A percentile compares a stretch with the other conserved stretches of the same genome.
Evolutionary conservation across 2,888 invertebrate species (phyloP).

Genomic region (Epicampocera succincta): DNA sequence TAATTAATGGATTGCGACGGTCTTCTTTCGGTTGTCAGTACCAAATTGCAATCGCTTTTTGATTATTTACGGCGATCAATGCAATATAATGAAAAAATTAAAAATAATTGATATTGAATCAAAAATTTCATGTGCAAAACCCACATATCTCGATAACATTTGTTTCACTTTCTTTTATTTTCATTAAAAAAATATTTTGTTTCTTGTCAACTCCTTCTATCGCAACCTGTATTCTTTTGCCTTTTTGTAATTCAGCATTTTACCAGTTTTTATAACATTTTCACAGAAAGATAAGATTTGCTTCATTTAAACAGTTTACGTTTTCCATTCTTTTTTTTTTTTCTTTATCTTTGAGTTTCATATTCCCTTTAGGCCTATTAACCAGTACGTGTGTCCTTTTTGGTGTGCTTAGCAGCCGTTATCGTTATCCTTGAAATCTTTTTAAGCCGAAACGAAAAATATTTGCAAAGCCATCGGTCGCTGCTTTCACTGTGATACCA

Average conservation of each 20-base stretch:
- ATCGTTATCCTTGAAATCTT: constrained; percentile 53
- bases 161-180: too few relatives aligned
- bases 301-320: constrained; percentile 40
- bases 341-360: constrained; percentile 25
- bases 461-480: constrained; percentile 42
- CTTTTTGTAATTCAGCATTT: constrained; percentile 35
- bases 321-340: constrained; percentile 24
- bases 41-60: too few relatives aligned
- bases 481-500: constrained; percentile 29
- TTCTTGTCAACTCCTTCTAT: not conserved
- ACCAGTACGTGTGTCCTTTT: constrained; percentile 27
- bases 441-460: constrained; percentile 52
- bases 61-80: too few relatives aligned
- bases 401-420: constrained; percentile 46
- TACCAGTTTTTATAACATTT: constrained; percentile 31
- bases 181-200: not conserved
- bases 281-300: constrained; percentile 58
- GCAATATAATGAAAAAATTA: too few relatives aligned
- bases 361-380: constrained; percentile 61
- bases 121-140: too few relatives aligned
- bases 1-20: too few relatives aligned
- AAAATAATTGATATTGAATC: too few relatives aligned
- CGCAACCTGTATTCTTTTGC: not conserved
- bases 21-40: too few relatives aligned
- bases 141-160: too few relatives aligned